Evolutionary conservation across 2,113 vertebrate species (phyloP), one percentile per base, ranked within the genome.

Genomic region (Sebastes fasciatus): DNA sequence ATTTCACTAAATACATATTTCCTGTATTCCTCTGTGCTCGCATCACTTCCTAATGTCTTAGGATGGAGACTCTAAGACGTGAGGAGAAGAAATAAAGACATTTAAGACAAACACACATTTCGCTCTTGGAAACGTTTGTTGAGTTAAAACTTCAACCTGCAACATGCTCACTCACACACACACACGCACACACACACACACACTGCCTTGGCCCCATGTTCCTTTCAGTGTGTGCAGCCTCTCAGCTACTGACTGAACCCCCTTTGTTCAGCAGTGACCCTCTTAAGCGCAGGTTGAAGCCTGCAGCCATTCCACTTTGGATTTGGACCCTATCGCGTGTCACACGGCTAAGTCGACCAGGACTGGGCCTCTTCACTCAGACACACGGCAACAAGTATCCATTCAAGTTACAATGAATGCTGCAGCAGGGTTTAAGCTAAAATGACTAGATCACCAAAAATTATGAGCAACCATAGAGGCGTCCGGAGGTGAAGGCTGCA

Each of bases 291-390:
- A 91, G 87, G 89, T 91, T 90, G 85, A 87, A 90, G 85, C 90
- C 87, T 90, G 89, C 84, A 90, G 91, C 90, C 91, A 89, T 90
- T 94, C 91, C 91, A 92, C 88, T 89, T 92, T 92, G 90, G 91
- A 92, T 94, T 91, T 92, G 89, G 92, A 90, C 82, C 84, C 90
- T 93, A 93, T 93, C 92, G 87, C 86, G 80, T 93, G 91, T 93
- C 91, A 81, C 75, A 61, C 86, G 6, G 84, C 85, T 89, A 89
- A 93, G 90, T 91, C 76, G 87, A 88, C 82, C 88, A 87, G 86
- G 65, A 87, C 89, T 40, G 72, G 88, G 84, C 85, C 88, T 89
- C 89, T 86, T 82, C 88, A 51, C 83, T 82, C 83, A 81, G 61
- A 88, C 91, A 60, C 90, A 88, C 60, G 23, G 65, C 83, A 90